Base-by-base conservation (phyloP, 92 coral and sea anemone species). In the Metridium senile region DNA sequence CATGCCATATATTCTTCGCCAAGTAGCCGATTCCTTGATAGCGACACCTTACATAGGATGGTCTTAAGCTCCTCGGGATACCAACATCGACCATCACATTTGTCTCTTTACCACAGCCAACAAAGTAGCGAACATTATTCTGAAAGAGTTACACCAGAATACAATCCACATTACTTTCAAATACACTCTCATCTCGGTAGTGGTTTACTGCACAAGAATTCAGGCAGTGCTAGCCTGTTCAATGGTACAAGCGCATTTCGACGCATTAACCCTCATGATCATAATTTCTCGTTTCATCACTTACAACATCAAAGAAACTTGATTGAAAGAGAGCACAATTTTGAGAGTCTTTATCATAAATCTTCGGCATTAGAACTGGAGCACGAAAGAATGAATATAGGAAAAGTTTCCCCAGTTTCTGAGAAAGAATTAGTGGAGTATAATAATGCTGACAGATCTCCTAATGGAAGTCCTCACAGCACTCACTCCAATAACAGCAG, bases 161-260 rank as follows among this genome's bases (percentile, higher is more conserved):
- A 82, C 70, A 81, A 82, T 32, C 90, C 97, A 16, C 97, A 89
- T 34, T 91, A 78, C 61, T 78, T 85, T 26, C 97, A 89, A 33
- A 80, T 91, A 4, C 97, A 91, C 46, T 89, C 91, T 30, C 97
- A 91, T 28, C 78, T 91, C 28, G 88, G 93, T 32, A 83, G 90
- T 69, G 90, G 89, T 23, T 71, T 91, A 39, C 80, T 91, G 9
- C 97, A 91, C 46, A 91, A 91, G 66, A 83, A 89, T 27, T 79
- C 91, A 59, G 93, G 93, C 0, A 84, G 94, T 17, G 82, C 91
- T 0, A 87, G 94, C 39, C 75, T 90, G 28, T 91, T 91, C 63
- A 89, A 91, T 69, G 91, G 97, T 43, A 85, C 91, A 7, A 93
- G 97, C 35, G 97, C 97, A 16, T 91, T 91, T 71, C 87, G 97